Percentiles rank a stretch among this genome's conserved stretches.
Conservation (phyloP, 2,888 invertebrate species). For the Crocallis elinguaria region DNA sequence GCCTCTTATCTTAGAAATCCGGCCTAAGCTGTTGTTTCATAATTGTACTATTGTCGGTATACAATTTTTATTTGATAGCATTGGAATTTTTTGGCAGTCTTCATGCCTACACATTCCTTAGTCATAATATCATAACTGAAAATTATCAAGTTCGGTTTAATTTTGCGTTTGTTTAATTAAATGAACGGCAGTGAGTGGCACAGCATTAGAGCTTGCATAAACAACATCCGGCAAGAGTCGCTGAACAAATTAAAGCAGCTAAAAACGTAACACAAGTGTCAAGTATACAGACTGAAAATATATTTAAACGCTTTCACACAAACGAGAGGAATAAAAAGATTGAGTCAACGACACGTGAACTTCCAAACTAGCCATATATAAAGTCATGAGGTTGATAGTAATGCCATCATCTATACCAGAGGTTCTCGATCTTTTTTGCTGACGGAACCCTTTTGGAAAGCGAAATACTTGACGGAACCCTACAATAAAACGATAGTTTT, state of each 20-base stretch:
- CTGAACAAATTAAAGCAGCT: not conserved
- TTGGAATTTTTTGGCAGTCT: constrained; percentile 6
- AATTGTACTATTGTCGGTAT: not conserved
- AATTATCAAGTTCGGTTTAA: not conserved
- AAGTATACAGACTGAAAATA: too few species aligned
- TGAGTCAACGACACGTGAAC: too few species aligned
- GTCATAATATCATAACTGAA: constrained; percentile 14
- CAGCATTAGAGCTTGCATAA: constrained; percentile 3
- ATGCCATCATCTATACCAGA: too few species aligned
- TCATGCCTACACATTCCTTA: constrained; percentile 3
- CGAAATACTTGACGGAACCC: too few species aligned
- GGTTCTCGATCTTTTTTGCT: too few species aligned
- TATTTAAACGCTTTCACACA: too few species aligned
- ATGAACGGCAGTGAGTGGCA: constrained; percentile 2
- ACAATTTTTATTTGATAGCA: constrained; percentile 18
- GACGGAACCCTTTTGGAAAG: too few species aligned
- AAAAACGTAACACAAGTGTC: not conserved
- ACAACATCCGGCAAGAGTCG: not conserved
- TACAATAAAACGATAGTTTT: too few species aligned
- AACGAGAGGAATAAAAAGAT: too few species aligned
- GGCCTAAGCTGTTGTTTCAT: constrained; percentile 1
- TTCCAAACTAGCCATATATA: too few species aligned
- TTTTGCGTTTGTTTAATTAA: not conserved
- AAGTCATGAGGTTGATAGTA: too few species aligned
- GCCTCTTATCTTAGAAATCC: constrained; percentile 16